Evolutionary conservation across 2,113 vertebrate genomes (phyloP).

Genomic region (Melanerpes formicivorus): DNA sequence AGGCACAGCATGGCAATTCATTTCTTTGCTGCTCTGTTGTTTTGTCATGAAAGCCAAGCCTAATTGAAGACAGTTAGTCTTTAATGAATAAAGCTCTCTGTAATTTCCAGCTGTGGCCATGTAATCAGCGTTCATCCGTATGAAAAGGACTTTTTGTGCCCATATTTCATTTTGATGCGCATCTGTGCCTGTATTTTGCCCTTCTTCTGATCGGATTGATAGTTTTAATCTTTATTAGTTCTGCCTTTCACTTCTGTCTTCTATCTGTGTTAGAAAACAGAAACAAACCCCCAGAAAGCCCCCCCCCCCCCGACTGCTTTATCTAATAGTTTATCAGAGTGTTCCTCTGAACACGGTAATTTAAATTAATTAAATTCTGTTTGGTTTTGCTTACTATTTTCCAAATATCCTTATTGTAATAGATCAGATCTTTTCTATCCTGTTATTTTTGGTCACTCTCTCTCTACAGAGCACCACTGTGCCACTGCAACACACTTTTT

Average conservation of each 20-base stretch:
- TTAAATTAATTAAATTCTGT: slow-evolving; percentile 50
- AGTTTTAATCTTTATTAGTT: slow-evolving; percentile 49
- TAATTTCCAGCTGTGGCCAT: slow-evolving; percentile 65
- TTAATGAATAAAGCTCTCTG: slow-evolving; percentile 64
- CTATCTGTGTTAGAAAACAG: slow-evolving; percentile 4
- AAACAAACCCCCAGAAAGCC: background rate
- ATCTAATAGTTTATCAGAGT: slow-evolving; percentile 13
- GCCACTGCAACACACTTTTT: slow-evolving; percentile 60
- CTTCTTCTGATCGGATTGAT: slow-evolving; percentile 10
- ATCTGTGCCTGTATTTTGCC: slow-evolving; percentile 53
- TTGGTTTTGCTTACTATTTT: slow-evolving; percentile 47
- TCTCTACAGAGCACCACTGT: background rate
- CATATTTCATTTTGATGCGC: slow-evolving; percentile 52
- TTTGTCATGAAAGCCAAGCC: slow-evolving; percentile 13
- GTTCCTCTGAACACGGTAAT: background rate
- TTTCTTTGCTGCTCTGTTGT: background rate
- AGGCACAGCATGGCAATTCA: background rate
- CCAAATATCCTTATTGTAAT: background rate
- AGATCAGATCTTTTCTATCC: background rate
- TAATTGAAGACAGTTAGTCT: slow-evolving; percentile 38
- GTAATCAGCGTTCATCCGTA: slow-evolving; percentile 39
- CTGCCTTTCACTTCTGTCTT: slow-evolving; percentile 20
- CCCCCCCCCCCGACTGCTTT: background rate
- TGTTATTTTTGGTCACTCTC: slow-evolving; percentile 54
- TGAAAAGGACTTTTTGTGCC: slow-evolving; percentile 35